Base-by-base conservation (phyloP, 2,888 invertebrate species). In the Epistrophe eligans region DNA sequence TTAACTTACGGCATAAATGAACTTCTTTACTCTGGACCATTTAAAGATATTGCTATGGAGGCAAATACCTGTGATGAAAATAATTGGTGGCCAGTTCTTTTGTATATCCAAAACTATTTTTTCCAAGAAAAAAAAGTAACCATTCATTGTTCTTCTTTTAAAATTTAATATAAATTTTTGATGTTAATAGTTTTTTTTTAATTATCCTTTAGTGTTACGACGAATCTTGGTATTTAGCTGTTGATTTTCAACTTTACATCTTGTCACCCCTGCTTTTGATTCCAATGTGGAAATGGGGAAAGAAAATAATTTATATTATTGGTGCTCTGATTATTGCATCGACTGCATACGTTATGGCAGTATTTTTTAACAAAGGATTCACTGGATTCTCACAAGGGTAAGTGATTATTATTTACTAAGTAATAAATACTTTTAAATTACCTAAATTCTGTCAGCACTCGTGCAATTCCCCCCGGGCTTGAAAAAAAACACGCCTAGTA, bases 61-160 rank as follows among this genome's bases (percentile, higher is more conserved):
- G 7, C 9, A 50, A 28, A 28, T 0, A 40, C 52, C 5, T 94
- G 94, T 88, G 77, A 89, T 9, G 73, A 24, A 17, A 10, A 89
- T 9, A 90, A 91, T 77, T 94, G 94, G 94, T 94, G 93, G 93
- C 77, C 90, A 24, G 90, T 91, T 10, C 48, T 94, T 3, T 89
- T 94, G 1, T 93, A 93, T 83, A 89, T 93, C 9, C 93, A 93
- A 80, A 94, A 94, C 84, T 93, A 92, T 79, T 90, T 40, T 10
- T 1, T 52, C 9, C 52, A 17, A 10, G 28, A 43, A n/a, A 64
- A 24, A 10, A 15, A 5, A 5, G 64, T 64, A 55, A 24, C 24
- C 24, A 24, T 24, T 24, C 43, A 28, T 28, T n/a, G 13, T 15
- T 13, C 13, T 17, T 5, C 32, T 32, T 13, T 17, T 40, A 4